Evolutionary conservation across 2,888 invertebrate genomes (phyloP), one percentile per base, ranked within the genome.

Genomic region (Sisyra terminalis): DNA sequence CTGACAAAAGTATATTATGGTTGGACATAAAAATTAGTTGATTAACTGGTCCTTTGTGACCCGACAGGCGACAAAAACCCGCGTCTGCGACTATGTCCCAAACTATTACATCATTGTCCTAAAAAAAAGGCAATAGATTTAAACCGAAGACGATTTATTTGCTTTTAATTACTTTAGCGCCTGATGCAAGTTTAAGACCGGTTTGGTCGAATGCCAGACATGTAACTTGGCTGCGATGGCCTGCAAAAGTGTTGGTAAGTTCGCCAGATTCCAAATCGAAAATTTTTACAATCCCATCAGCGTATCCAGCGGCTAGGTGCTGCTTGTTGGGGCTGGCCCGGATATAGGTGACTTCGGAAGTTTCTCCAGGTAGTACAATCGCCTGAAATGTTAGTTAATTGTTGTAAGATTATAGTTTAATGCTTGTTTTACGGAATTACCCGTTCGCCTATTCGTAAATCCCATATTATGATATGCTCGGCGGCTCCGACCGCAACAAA

Each of bases 381-480:
- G 82, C 77, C 78, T 89, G 58, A 47, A 65, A 60, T 43, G 29
- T 31, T 24, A 47, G 34, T 34, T 40, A 40, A n/a, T 24, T 29
- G n/a, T 18, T 9, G 24, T 34, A 38, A 24, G 18, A 13, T 7
- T 7, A 30, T n/a, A 13, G 14, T n/a, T 17, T 18, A 39, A 13
- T 3, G 29, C 13, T 29, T 31, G 29, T 17, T 39, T 13, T 17
- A 37, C 16, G 39, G n/a, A 40, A 14, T 54, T 61, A 84, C 81
- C 70, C 81, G 84, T 60, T 86, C 81, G 32, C 82, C 78, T 6
- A 86, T 75, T 56, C 86, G 73, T 57, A 94, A 70, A 66, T 97
- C 96, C 92, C 94, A 97, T 54, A 97, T 73, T 54, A 84, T 75
- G 46, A 93, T 82, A 71, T 90, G 82, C 67, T 97, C 94, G 56